Evolutionary conservation across 2,113 vertebrate genomes (phyloP).

Genomic region (Ploceus nigricollis): DNA sequence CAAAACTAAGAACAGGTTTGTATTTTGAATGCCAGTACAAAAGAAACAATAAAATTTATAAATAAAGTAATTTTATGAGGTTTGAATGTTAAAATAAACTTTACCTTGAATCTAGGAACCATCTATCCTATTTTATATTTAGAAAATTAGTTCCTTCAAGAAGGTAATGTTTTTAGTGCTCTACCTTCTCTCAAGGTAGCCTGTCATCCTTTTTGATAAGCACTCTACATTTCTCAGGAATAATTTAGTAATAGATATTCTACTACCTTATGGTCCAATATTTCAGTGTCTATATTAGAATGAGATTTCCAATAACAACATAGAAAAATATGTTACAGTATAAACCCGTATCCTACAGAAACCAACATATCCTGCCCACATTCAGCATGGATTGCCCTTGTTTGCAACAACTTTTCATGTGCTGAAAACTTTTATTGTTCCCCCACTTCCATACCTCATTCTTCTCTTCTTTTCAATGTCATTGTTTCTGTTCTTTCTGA

Average conservation of each 20-base stretch:
- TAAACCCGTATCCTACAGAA: not conserved
- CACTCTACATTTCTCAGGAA: not conserved
- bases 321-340: not conserved
- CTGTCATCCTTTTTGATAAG: not conserved
- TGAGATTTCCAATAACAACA: not conserved
- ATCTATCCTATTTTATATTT: not conserved
- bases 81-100: not conserved
- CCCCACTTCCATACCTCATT: not conserved
- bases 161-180: not conserved
- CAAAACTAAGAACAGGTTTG: not conserved
- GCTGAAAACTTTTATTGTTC: not conserved
- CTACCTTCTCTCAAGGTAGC: too few relatives aligned
- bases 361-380: not conserved
- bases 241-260: not conserved
- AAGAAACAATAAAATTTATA: not conserved
- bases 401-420: not conserved
- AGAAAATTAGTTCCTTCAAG: not conserved
- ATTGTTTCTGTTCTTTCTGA: not conserved
- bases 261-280: not conserved
- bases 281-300: not conserved
- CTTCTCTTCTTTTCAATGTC: not conserved
- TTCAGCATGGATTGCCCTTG: not conserved
- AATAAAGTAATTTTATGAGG: not conserved
- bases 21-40: not conserved
- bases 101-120: not conserved